Percentiles rank a stretch among this genome's conserved stretches.
phyloP scores from a whole-genome alignment of 2,888 invertebrate genomes.

The Eupeodes latifasciatus region DNA sequence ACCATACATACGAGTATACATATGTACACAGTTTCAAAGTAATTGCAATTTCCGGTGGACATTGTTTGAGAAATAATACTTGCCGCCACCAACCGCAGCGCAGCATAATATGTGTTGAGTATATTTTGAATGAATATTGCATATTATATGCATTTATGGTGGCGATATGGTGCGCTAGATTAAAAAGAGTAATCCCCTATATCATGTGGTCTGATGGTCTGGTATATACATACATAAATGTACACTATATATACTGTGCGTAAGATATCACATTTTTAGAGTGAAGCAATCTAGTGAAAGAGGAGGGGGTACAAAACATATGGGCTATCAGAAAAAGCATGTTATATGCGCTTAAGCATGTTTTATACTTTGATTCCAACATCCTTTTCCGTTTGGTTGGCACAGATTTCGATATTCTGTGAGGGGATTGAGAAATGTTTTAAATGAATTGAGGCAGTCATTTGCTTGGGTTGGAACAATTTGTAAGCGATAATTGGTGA shows the following conservation, averaged over 20 bases:
- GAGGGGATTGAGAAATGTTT: slow-evolving; percentile 1
- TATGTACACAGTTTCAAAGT: slow-evolving; percentile 45
- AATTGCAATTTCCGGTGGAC: slow-evolving; percentile 72
- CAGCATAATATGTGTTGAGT: neutral
- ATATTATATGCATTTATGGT: slow-evolving; percentile 39
- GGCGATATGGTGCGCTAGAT: slow-evolving; percentile 35
- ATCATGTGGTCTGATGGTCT: neutral
- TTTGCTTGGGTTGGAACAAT: neutral
- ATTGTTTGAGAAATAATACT: slow-evolving; percentile 40
- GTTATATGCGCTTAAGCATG: slow-evolving; percentile 29
- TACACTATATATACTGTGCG: neutral
- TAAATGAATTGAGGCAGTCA: slow-evolving; percentile 20
- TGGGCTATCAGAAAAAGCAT: slow-evolving; percentile 47
- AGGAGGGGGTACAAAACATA: slow-evolving; percentile 41
- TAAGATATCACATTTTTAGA: slow-evolving; percentile 40
- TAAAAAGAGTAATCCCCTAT: slow-evolving; percentile 53
- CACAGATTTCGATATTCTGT: slow-evolving; percentile 26
- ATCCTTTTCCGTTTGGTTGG: slow-evolving; percentile 68
- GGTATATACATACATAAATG: no score
- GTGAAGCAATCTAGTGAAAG: neutral
- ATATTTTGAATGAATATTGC: neutral
- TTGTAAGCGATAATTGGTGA: neutral
- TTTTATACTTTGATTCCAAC: slow-evolving; percentile 39
- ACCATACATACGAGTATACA: no score
- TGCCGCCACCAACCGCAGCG: slow-evolving; percentile 1